Conservation (phyloP, 2,797 vertebrate genomes). For the Pseudomugil gertrudae region DNA sequence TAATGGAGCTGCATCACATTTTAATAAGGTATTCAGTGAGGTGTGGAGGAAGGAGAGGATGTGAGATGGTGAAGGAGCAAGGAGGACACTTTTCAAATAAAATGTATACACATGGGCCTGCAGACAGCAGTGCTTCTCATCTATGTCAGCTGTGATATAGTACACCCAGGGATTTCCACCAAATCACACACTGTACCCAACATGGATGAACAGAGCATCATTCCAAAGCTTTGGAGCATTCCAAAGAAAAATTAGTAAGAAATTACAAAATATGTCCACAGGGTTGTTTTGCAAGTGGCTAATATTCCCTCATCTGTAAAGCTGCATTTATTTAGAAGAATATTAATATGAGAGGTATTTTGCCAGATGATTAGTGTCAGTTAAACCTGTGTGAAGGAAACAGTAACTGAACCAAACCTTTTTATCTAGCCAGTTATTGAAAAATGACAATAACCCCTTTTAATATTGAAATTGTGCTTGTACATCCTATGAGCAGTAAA, state of each 20-base stretch:
- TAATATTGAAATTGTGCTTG: too few species aligned
- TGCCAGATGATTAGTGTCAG: not conserved
- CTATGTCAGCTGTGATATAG: not conserved
- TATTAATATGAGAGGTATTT: not conserved
- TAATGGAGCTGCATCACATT: slow-evolving; percentile 31
- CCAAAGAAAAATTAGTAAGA: too few species aligned
- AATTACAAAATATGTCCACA: not conserved
- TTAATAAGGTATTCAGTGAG: slow-evolving; percentile 37
- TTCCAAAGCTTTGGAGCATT: too few species aligned
- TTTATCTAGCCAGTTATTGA: not conserved
- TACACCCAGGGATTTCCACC: not conserved
- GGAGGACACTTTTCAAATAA: slow-evolving; percentile 62
- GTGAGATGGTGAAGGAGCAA: slow-evolving; percentile 1
- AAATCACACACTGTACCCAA: not conserved
- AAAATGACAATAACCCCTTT: not conserved
- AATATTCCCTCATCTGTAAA: not conserved
- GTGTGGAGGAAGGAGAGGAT: slow-evolving; percentile 13
- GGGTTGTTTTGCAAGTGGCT: too few species aligned
- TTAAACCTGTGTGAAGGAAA: not conserved
- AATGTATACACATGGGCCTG: slow-evolving; percentile 46
- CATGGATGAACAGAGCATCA: not conserved
- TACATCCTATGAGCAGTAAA: too few species aligned
- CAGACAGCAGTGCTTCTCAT: slow-evolving; percentile 5
- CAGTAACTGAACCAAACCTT: not conserved
- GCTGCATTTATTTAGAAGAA: not conserved